Conservation (phyloP, 2,113 vertebrate genomes). For the Eleginops maclovinus region DNA sequence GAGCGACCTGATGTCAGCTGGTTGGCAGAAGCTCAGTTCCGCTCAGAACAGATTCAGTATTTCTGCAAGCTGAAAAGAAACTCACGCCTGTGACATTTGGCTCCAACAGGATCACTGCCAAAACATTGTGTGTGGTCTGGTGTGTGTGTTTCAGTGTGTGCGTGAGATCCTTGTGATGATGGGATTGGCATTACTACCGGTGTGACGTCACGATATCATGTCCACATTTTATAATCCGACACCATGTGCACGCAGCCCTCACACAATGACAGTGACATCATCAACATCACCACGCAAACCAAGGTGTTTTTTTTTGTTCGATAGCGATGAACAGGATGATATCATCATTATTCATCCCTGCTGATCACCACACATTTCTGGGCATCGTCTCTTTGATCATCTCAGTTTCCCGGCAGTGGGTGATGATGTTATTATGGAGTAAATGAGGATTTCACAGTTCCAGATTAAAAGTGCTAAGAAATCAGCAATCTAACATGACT, state of each 20-base stretch:
- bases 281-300: slow-evolving; percentile 20
- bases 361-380: slow-evolving; percentile 36
- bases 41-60: background rate
- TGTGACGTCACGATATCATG: slow-evolving; percentile 34
- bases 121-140: slow-evolving; percentile 28
- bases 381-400: slow-evolving; percentile 17
- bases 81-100: slow-evolving; percentile 22
- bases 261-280: slow-evolving; percentile 29
- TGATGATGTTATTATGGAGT: slow-evolving; percentile 45
- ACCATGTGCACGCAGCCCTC: slow-evolving; percentile 6
- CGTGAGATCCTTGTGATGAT: background rate
- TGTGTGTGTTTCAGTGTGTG: slow-evolving; percentile 4
- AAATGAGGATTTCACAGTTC: slow-evolving; percentile 37
- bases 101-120: slow-evolving; percentile 16
- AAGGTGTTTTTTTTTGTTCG: slow-evolving; percentile 2
- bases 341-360: slow-evolving; percentile 44
- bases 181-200: background rate
- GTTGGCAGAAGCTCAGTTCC: background rate
- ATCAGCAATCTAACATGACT: background rate
- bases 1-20: slow-evolving; percentile 12
- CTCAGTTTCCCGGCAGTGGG: slow-evolving; percentile 50
- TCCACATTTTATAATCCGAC: slow-evolving; percentile 25
- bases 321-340: slow-evolving; percentile 33
- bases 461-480: slow-evolving; percentile 19
- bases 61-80: slow-evolving; percentile 26